phyloP scores from a whole-genome alignment of 1,140 invertebrate species.

The Micrasema longulum region DNA sequence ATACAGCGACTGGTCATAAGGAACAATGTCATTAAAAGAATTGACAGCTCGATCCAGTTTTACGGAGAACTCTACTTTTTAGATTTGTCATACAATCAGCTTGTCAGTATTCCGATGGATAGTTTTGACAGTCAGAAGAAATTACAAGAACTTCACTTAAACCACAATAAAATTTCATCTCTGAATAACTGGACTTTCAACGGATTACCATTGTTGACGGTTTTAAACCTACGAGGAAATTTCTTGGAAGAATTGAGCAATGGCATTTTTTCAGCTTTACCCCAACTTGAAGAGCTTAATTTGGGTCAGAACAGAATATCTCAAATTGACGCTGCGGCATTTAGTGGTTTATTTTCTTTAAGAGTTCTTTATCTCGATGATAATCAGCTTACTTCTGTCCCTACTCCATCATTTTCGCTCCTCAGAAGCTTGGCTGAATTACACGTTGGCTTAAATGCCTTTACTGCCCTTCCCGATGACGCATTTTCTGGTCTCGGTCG shows the following conservation, averaged over 20 bases:
- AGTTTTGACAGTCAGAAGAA: constrained; percentile 85
- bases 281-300: constrained; percentile 86
- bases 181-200: constrained; percentile 83
- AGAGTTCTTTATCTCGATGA: constrained; percentile 86
- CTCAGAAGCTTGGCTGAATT: constrained; percentile 83
- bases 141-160: constrained; percentile 83
- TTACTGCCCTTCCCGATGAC: constrained; percentile 78
- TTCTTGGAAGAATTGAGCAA: constrained; percentile 82
- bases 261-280: constrained; percentile 80
- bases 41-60: constrained; percentile 88
- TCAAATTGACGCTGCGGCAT: constrained; percentile 81
- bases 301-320: constrained; percentile 88
- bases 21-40: constrained; percentile 88
- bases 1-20: constrained; percentile 85
- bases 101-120: constrained; percentile 80
- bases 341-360: constrained; percentile 80
- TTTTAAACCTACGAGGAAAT: constrained; percentile 85
- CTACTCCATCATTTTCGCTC: constrained; percentile 77
- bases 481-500: constrained; percentile 81
- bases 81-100: constrained; percentile 86
- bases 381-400: constrained; percentile 83
- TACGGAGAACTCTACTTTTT: constrained; percentile 86
- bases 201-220: constrained; percentile 80
- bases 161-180: constrained; percentile 86
- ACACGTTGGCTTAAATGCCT: constrained; percentile 85